Percentiles rank a stretch among this genome's conserved stretches.
phyloP scores from a whole-genome alignment of 2,113 vertebrate genomes.

The Python bivittatus region DNA sequence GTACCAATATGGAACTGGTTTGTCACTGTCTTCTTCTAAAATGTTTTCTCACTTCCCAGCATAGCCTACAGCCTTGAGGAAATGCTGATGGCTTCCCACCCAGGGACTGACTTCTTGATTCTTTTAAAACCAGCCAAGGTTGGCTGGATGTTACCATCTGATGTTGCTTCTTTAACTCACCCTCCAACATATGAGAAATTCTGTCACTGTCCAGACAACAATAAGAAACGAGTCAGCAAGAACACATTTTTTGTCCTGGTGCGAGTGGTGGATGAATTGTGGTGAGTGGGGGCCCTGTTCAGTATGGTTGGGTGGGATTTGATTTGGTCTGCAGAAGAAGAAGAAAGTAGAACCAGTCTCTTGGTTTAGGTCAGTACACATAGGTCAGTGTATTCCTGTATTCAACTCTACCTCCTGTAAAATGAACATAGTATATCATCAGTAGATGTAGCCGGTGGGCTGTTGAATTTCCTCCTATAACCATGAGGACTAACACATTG shows the following conservation, averaged over 20 bases:
- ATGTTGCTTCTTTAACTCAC: slow-evolving; percentile 78
- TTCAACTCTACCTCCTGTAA: neutral
- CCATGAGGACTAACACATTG: neutral
- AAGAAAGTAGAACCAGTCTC: neutral
- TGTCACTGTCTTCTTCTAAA: neutral
- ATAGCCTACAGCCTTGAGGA: neutral
- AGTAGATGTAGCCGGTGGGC: neutral
- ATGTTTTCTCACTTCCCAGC: neutral
- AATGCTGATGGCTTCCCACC: too few relatives aligned
- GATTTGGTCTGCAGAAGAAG: neutral
- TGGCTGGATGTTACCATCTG: neutral
- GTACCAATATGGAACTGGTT: too few relatives aligned
- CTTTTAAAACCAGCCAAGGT: neutral
- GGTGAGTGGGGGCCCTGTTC: slow-evolving; percentile 79
- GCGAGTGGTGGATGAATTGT: slow-evolving; percentile 94
- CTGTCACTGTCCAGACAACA: slow-evolving; percentile 92
- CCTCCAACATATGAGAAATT: slow-evolving; percentile 90
- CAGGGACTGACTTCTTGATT: neutral
- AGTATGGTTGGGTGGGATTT: neutral
- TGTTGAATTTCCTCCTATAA: neutral
- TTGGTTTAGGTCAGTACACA: neutral
- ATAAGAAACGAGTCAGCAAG: slow-evolving; percentile 98
- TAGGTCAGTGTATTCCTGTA: neutral
- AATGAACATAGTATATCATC: neutral
- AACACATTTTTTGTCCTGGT: slow-evolving; percentile 99